phyloP scores from a whole-genome alignment of 2,797 vertebrate genomes.

The Neosilurus mollespiculum region DNA sequence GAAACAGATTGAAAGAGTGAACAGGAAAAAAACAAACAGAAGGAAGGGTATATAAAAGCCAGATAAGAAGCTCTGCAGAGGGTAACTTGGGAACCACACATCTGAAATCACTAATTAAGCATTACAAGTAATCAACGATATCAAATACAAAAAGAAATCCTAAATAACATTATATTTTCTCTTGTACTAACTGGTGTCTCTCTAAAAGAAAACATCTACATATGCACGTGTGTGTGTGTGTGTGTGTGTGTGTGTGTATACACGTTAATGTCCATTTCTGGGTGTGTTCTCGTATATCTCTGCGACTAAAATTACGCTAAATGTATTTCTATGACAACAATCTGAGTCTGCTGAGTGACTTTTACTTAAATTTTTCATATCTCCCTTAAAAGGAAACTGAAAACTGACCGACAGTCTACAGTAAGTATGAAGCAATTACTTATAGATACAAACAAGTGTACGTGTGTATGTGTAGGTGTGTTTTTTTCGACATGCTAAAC shows the following conservation, averaged over 20 bases:
- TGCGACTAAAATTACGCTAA: slow-evolving; percentile 48
- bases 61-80: slow-evolving; percentile 62
- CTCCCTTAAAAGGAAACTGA: slow-evolving; percentile 68
- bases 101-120: slow-evolving; percentile 71
- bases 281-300: slow-evolving; percentile 25
- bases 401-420: slow-evolving; percentile 36
- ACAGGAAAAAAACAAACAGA: not conserved
- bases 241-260: slow-evolving; percentile 23
- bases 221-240: slow-evolving; percentile 27
- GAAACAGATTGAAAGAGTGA: slow-evolving; percentile 42
- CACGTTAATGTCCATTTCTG: slow-evolving; percentile 33
- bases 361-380: slow-evolving; percentile 67
- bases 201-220: slow-evolving; percentile 71
- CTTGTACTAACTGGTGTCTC: slow-evolving; percentile 72
- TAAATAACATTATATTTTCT: slow-evolving; percentile 67
- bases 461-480: slow-evolving; percentile 17
- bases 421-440: slow-evolving; percentile 27
- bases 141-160: slow-evolving; percentile 69
- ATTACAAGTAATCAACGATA: slow-evolving; percentile 72
- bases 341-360: slow-evolving; percentile 62
- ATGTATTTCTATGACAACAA: slow-evolving; percentile 65
- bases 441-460: slow-evolving; percentile 21
- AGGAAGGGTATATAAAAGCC: slow-evolving; percentile 57
- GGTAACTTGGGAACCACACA: slow-evolving; percentile 69
- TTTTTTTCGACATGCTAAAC: slow-evolving; percentile 46